Base-by-base conservation (phyloP, 2,888 invertebrate species). In the Fragum whitleyi region DNA sequence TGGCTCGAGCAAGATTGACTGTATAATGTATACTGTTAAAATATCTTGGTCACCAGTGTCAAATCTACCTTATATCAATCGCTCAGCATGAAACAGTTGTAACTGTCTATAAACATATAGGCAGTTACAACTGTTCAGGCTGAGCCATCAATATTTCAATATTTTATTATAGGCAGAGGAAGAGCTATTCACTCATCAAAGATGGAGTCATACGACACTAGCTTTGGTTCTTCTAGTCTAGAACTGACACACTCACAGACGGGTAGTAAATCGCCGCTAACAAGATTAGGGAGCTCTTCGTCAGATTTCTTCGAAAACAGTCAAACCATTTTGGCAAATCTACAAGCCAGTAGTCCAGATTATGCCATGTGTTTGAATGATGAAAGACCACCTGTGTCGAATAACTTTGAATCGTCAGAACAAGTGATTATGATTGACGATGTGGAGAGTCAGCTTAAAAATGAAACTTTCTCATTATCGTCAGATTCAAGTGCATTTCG, bases 401-500 rank as follows among this genome's bases (percentile, higher is more conserved):
- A 19, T n/a, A 28, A 57, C 26, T 61, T 61, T 7, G 61, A 61
- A 61, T 32, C 36, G n/a, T 32, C 36, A 2, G 61, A 61, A 32
- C 61, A 61, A n/a, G 16, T n/a, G 2, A 61, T 32, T 19, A 36
- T 21, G 21, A n/a, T 42, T 9, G 47, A 47, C 14, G 47, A n/a
- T 19, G 42, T 21, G 3, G 65, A 42, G 19, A 65, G 26, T 16
- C 39, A 9, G 23, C 36, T 42, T 9, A 32, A 51, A 19, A 75
- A 67, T 61, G 82, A 82, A 23, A 65, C 57, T 7, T 59, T 32
- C 14, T 82, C 79, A 0, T 2, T 78, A 29, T 72, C 75, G 23
- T 82, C 82, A 0, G 74, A 73, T 16, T 76, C 82, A 19, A 55
- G 23, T 14, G 2, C 74, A 59, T 71, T 57, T 71, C 69, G 69